Base-by-base conservation (phyloP, 2,888 invertebrate species). In the Emmelina monodactyla region DNA sequence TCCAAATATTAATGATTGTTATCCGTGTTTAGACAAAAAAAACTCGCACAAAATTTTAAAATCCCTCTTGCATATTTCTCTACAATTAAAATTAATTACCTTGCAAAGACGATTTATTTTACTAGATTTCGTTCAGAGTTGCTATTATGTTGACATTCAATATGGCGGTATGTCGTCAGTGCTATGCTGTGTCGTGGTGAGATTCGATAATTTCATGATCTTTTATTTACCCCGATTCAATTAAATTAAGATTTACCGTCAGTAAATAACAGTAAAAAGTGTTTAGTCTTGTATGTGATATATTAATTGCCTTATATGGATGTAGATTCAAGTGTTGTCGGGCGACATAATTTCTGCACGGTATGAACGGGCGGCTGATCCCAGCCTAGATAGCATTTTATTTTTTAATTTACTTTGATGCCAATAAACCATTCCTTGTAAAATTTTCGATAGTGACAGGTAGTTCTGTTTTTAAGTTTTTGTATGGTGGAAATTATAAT, bases 181-280 rank as follows among this genome's bases (percentile, higher is more conserved):
- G 92, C 90, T 89, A 88, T 92, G 92, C 91, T 91, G 91, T 91
- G 91, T 91, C 91, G 91, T 91, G 92, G 91, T 91, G 87, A 89
- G 91, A 89, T 83, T 80, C 75, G 62, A 57, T 69, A 61, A 68
- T 62, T 72, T 62, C 50, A 53, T 63, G 47, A 53, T 56, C 62
- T 59, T 55, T 46, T 61, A 53, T 53, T 50, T 50, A 56, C 48
- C 53, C 58, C 62, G 62, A 50, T 55, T 40, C 43, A 46, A 34
- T 28, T 49, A 44, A 49, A 58, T 63, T 43, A 39, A 50, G 36
- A 35, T 46, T 50, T 50, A 50, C 42, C 37, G 47, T 52, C 46
- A 39, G 38, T 42, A 44, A 49, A 53, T 57, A 57, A 41, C 44
- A 25, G 40, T 46, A 48, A 49, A 42, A 39, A 47, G 53, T 47